Conservation (phyloP, 1,140 invertebrate species). For the Pogonomyrmex barbatus region DNA sequence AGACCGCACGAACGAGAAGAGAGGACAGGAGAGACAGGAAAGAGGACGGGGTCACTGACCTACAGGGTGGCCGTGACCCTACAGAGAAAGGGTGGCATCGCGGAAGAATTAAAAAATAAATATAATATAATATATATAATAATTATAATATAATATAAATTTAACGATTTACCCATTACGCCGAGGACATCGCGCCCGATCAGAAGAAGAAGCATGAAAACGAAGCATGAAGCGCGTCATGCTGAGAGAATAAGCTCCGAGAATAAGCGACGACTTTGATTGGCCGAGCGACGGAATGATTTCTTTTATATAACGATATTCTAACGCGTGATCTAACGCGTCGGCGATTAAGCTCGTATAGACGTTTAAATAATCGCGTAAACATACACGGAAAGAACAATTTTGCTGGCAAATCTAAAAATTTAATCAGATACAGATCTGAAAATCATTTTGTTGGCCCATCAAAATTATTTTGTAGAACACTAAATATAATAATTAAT, state of each 20-base stretch:
- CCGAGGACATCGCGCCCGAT: slow-evolving; percentile 56
- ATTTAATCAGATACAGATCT: too few relatives aligned
- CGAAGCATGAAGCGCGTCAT: slow-evolving; percentile 75
- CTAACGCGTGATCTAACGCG: too few relatives aligned
- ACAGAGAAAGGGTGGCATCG: slow-evolving; percentile 80
- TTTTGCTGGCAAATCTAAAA: too few relatives aligned
- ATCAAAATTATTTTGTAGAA: too few relatives aligned
- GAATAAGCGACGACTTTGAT: slow-evolving; percentile 63
- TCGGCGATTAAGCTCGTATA: neutral
- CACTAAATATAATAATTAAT: too few relatives aligned
- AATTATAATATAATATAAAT: too few relatives aligned
- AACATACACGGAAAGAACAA: too few relatives aligned
- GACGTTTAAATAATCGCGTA: too few relatives aligned
- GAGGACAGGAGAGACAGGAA: slow-evolving; percentile 6
- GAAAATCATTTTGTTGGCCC: too few relatives aligned
- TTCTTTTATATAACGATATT: slow-evolving; percentile 39
- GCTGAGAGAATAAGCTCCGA: too few relatives aligned
- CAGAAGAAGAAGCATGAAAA: slow-evolving; percentile 71
- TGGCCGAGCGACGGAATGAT: neutral
- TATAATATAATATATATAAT: too few relatives aligned
- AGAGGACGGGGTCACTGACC: slow-evolving; percentile 22
- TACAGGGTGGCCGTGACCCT: slow-evolving; percentile 53
- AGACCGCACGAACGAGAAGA: slow-evolving; percentile 7
- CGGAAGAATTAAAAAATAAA: slow-evolving; percentile 71
- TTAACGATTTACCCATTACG: slow-evolving; percentile 76